Percentiles rank a stretch among this genome's conserved stretches.
These are phyloP conservation scores for Pygoscelis antarcticus DNA, from an alignment of 2,113 vertebrate species.

Conservation along the genomic window DNA sequence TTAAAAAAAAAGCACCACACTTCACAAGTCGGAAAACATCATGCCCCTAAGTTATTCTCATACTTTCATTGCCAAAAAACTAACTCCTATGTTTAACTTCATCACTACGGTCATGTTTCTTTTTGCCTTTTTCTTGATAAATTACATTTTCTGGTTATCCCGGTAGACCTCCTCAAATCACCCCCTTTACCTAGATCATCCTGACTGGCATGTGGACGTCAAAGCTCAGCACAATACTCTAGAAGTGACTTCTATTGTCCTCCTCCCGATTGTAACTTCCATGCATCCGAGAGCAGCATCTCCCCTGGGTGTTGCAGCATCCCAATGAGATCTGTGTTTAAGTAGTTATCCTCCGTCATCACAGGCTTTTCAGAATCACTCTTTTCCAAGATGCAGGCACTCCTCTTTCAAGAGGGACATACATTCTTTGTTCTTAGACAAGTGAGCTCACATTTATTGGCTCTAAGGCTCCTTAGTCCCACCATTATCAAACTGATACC, in stretches of 20 bases:
- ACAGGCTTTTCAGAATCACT: background rate
- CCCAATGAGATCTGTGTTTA: background rate
- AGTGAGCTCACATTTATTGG: background rate
- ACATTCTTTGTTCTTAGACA: background rate
- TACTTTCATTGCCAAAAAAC: background rate
- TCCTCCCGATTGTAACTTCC: background rate
- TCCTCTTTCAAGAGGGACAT: background rate
- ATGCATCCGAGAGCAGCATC: background rate
- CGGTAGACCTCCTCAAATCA: background rate
- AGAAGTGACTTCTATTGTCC: background rate
- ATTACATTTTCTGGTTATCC: background rate
- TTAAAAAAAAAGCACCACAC: background rate
- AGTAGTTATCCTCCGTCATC: background rate
- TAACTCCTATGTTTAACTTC: background rate
- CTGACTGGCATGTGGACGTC: background rate
- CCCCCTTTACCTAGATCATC: no score
- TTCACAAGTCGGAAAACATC: background rate
- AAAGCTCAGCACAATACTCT: background rate
- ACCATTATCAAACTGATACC: background rate
- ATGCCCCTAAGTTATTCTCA: background rate
- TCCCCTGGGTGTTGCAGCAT: background rate
- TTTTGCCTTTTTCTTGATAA: background rate
- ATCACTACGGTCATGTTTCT: background rate
- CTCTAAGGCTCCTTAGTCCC: background rate
- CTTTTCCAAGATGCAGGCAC: background rate